These are phyloP conservation scores for Melanotaenia pygmaea DNA, from an alignment of 2,797 vertebrate species.

Conservation along the genomic window DNA sequence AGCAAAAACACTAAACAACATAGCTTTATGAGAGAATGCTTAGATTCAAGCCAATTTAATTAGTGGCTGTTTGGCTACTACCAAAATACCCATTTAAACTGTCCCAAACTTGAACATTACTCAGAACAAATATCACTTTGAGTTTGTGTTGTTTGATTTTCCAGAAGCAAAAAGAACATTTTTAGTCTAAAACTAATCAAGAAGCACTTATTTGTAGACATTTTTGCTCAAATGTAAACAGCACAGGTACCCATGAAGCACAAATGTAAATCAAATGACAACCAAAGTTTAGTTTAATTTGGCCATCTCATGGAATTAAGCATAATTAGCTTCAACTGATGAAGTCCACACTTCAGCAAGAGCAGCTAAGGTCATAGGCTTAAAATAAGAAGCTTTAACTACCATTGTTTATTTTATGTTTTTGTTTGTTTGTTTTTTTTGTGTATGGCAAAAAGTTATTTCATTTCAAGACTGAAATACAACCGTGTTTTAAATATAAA, in stretches of 20 bases:
- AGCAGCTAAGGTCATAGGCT: neutral
- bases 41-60: neutral
- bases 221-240: neutral
- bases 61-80: neutral
- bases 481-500: constrained; percentile 17
- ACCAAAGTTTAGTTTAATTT: constrained; percentile 3
- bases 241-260: neutral
- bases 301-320: constrained; percentile 15
- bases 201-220: neutral
- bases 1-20: neutral
- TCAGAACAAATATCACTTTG: neutral
- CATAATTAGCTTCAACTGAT: constrained; percentile 26
- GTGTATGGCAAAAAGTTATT: neutral
- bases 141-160: neutral
- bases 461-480: constrained; percentile 11
- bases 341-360: constrained; percentile 1
- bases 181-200: neutral
- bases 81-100: neutral
- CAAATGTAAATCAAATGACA: constrained; percentile 1
- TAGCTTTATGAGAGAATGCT: neutral
- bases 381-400: neutral
- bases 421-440: no score
- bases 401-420: neutral
- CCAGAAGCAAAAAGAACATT: neutral
- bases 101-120: constrained; percentile 1